Base-by-base conservation (phyloP, 2,113 vertebrate genomes). In the Bombycilla garrulus region DNA sequence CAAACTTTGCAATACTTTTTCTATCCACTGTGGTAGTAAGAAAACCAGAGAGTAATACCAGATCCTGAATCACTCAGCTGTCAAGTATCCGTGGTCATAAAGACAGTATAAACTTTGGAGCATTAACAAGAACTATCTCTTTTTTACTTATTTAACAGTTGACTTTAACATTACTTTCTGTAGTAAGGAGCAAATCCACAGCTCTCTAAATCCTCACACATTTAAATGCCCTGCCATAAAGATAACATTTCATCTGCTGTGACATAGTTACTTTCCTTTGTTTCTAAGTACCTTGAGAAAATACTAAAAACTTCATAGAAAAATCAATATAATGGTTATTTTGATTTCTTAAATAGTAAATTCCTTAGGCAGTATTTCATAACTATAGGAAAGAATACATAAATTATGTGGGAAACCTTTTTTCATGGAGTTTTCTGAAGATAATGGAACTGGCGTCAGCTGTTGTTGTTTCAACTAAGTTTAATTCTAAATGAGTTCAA, bases 401-500 rank as follows among this genome's bases (percentile, higher is more conserved):
- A 72, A 79, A 51, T 88, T 64, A 82, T 45, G 42, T 20, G 31
- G 54, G 62, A 89, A 96, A 65, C 31, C 2, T 22, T 80, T 95
- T 62, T 79, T 54, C 2, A 33, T 40, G 56, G 47, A 56, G 40
- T 82, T 67, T 76, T 69, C 54, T 83, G 36, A 64, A 73, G n/a
- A 92, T 69, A 92, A 85, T 61, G 50, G 58, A 86, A 72, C 38
- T 92, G 79, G 90, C 3, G 15, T 69, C 79, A 85, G n/a, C 69
- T 84, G 79, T 72, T 94, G 61, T 86, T 91, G 54, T 91, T 91
- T 91, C 62, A 85, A 53, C 45, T 44, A 71, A 81, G 26, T 54
- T 86, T 58, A 72, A 84, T 74, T 89, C 80, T 70, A 76, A 72
- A 64, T 1, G 26, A 96, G 74, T 92, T 94, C 90, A 93, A 90